Evolutionary conservation across 2,888 invertebrate species (phyloP), one percentile per base, ranked within the genome.

Genomic region (Hyposoter dolosus): DNA sequence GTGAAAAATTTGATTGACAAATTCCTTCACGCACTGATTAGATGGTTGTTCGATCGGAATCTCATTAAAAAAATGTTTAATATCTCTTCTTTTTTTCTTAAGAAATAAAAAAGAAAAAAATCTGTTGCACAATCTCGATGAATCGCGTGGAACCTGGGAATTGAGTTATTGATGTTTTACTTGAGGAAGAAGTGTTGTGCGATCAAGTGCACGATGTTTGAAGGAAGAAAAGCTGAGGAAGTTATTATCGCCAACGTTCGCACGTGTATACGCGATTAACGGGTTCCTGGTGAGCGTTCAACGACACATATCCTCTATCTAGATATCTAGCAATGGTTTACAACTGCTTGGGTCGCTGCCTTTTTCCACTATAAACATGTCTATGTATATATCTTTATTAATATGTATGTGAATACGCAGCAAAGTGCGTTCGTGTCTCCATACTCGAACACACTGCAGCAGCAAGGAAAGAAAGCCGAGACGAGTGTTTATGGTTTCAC

Each of bases 191-290:
- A 75, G 83, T 85, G 65, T 66, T 28, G 76, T 77, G 53, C 28
- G 23, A 60, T 69, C 66, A 72, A 80, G 53, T 71, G 75, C 60
- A 50, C 84, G 47, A 83, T 69, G 83, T 82, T 76, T 65, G 65
- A 71, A 71, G 75, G 43, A 83, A 87, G 87, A 87, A 88, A 88
- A 86, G 60, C 82, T 75, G 82, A 88, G 87, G 88, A 88, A 88
- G 85, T 84, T 87, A 88, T 88, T 88, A 88, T 83, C 87, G 76
- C 75, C 68, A 74, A 66, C 72, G 82, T 88, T 86, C 83, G 87
- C 86, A 84, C 86, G 85, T 88, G 87, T 89, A 89, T 83, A 84
- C 87, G 63, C 77, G 87, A 88, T 89, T 88, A 86, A 89, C 86
- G 82, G 84, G 79, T 85, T 85, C 53, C 45, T 60, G 78, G 65